These are phyloP conservation scores for Horisme vitalbata DNA, from an alignment of 2,888 invertebrate genomes.

Conservation along the genomic window DNA sequence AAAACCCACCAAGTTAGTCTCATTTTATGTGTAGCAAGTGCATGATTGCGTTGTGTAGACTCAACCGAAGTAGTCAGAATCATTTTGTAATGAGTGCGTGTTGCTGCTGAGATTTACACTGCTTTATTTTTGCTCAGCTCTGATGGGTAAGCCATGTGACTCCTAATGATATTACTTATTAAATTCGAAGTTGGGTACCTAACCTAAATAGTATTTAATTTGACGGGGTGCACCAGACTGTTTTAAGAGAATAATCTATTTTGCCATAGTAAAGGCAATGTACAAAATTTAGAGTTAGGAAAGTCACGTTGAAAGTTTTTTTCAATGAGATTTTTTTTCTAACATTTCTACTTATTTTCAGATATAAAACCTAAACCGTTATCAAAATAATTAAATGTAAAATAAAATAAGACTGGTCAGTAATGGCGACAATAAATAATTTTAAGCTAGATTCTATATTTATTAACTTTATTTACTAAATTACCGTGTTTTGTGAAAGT, in stretches of 20 bases:
- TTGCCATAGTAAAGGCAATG: background rate
- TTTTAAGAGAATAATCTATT: background rate
- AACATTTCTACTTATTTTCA: constrained; percentile 6
- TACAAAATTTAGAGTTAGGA: background rate
- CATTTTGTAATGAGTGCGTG: too few relatives aligned
- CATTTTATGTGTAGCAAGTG: too few relatives aligned
- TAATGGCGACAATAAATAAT: constrained; percentile 48
- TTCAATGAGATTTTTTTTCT: background rate
- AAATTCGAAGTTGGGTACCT: too few relatives aligned
- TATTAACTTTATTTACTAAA: constrained; percentile 20
- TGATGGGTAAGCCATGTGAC: too few relatives aligned
- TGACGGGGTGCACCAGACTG: constrained; percentile 15
- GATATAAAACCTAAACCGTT: constrained; percentile 22
- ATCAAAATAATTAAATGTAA: constrained; percentile 18
- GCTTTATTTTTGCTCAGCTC: too few relatives aligned
- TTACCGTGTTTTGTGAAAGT: constrained; percentile 31
- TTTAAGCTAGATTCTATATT: constrained; percentile 29
- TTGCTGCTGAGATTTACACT: too few relatives aligned
- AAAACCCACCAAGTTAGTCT: too few relatives aligned
- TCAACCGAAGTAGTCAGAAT: too few relatives aligned
- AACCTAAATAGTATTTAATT: background rate
- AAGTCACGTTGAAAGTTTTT: background rate
- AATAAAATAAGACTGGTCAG: constrained; percentile 34
- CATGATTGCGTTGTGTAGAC: too few relatives aligned
- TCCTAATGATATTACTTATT: too few relatives aligned